Evolutionary conservation across 2,888 invertebrate genomes (phyloP), one percentile per base, ranked within the genome.

Genomic region (Argyresthia albistria): DNA sequence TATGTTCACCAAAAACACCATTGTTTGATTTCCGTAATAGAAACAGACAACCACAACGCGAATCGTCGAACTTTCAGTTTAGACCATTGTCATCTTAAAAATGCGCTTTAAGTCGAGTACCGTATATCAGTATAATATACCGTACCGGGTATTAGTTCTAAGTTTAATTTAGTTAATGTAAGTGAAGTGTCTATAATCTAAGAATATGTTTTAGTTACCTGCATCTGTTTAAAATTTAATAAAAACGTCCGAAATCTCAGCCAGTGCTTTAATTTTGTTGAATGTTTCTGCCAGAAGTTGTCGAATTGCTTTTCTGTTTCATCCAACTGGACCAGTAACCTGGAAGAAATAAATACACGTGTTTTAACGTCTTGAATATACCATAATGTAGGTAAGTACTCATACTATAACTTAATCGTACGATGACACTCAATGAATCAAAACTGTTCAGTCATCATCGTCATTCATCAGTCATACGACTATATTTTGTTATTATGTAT

Each of bases 231-330:
- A 76, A 98, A 98, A 72, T 96, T 95, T 71, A 97, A 96, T 86
- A 98, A 98, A 88, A 98, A 99, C 65, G 95, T 92, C 65, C 98
- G 90, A 69, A 98, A 90, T 66, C 95, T 94, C 59, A 98, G 88
- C 84, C 97, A 97, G 75, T 97, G 95, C 66, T 94, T 92, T 69
- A 98, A 88, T 67, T 96, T 93, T 55, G 92, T 92, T 65, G 96
- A 95, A 89, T 98, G 98, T 66, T 94, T 93, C 54, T 92, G 91
- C 98, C 98, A 98, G 84, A 97, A 98, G 64, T 94, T 93, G 76
- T 97, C 97, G 79, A 99, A 98, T 59, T 96, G 95, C 65, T 93
- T 91, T 81, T 97, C 96, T 60, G 97, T 98, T 88, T 97, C 97
- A 77, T 97, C 97, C 69, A 97, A 87, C 87, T 97, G 97, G 55